Evolutionary conservation across 2,888 invertebrate species (phyloP).

Genomic region (Rhimphoctona megacephalus): DNA sequence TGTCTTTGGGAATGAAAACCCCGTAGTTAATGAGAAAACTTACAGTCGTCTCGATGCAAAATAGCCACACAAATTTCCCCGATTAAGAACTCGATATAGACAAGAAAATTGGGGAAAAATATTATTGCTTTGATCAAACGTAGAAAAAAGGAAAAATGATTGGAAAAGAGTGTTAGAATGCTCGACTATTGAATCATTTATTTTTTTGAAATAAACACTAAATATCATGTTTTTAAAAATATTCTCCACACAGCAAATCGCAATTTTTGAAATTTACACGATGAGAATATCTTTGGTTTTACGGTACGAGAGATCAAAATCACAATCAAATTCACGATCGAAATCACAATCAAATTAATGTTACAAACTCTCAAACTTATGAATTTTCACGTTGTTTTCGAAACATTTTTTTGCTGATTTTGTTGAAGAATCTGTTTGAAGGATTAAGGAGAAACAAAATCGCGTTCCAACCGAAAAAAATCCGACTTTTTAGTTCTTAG

Average conservation of each 20-base stretch:
- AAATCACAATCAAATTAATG: conserved; percentile 2
- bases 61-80: neutral
- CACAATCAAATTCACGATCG: neutral
- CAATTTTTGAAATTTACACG: neutral
- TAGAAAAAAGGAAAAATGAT: neutral
- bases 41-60: neutral
- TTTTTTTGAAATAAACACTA: neutral
- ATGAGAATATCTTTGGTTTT: neutral
- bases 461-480: conserved; percentile 39
- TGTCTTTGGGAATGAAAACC: conserved; percentile 10
- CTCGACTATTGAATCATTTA: neutral
- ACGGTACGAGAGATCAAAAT: neutral
- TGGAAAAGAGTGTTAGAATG: neutral
- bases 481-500: conserved; percentile 64
- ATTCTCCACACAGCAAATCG: neutral
- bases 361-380: neutral
- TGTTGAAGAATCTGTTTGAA: neutral
- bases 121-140: neutral
- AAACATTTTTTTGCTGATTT: neutral
- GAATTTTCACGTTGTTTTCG: neutral
- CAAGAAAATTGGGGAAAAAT: no score
- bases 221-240: neutral
- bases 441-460: neutral
- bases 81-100: neutral
- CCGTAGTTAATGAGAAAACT: conserved; percentile 7